Base-by-base conservation (phyloP, 2,113 vertebrate species). In the Glaucomys volans region DNA sequence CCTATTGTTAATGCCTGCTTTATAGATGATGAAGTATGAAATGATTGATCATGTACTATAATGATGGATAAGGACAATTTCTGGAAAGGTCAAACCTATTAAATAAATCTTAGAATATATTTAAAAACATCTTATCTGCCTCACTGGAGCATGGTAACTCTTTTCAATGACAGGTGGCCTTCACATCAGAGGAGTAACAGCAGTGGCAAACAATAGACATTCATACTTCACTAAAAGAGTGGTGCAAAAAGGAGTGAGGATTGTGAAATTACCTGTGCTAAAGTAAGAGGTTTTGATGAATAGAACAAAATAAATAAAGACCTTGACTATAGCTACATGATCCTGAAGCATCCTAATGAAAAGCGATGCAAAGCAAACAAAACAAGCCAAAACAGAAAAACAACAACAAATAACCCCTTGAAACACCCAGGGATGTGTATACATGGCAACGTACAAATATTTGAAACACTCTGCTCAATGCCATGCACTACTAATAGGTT, bases 31-130 rank as follows among this genome's bases (percentile, higher is more conserved):
- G 97, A 96, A 90, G 81, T 94, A 95, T 93, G 90, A 97, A 98
- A 98, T 98, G 98, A 98, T 98, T 97, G 98, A 98, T 98, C 97
- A 97, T 81, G n/a, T 74, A 62, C 96, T 96, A 66, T 97, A 98
- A 98, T 98, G 98, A 99, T 40, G 79, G 98, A 98, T 98, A 98
- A 98, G 97, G 98, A 98, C 98, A 98, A 98, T 98, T 98, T 97
- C 97, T 97, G 96, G 93, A 98, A 98, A 98, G 98, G 98, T 98
- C 98, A 98, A 98, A 96, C 98, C 98, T 98, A 98, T 98, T 98
- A 98, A 98, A 97, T 98, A 98, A 98, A 98, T 98, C 98, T 93
- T 96, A 95, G 97, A 98, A 97, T 97, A 97, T 91, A 93, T 94
- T 97, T 96, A 62, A 96, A 69, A 96, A 90, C 92, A 95, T 93